Evolutionary conservation across 2,888 invertebrate species (phyloP).

Genomic region (Choreutis nemorana): DNA sequence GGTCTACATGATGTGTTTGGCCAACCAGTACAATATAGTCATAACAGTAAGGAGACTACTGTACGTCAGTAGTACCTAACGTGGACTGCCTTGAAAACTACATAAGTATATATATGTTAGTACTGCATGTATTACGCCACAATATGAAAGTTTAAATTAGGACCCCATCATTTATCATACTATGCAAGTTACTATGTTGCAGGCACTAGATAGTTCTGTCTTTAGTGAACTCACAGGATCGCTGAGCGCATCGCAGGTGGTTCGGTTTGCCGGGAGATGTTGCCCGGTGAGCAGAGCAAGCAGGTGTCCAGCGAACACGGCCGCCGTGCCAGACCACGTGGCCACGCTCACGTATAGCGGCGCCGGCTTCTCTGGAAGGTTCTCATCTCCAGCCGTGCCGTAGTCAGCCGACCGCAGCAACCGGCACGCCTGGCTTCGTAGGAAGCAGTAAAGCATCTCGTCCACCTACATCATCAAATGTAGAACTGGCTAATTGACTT

Average conservation of each 20-base stretch:
- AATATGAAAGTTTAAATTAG: no score
- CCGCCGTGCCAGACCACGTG: slow-evolving; percentile 45
- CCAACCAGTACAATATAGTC: no score
- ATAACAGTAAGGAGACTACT: no score
- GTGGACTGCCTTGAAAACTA: no score
- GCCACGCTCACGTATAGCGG: slow-evolving; percentile 72
- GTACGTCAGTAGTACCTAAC: no score
- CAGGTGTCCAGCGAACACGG: slow-evolving; percentile 67
- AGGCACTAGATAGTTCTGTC: no score
- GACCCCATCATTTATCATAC: no score
- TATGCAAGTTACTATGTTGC: no score
- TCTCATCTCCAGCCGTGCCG: slow-evolving; percentile 25
- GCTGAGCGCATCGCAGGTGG: slow-evolving; percentile 19
- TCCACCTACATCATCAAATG: slow-evolving; percentile 55
- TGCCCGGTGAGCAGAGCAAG: slow-evolving; percentile 71
- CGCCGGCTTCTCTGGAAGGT: slow-evolving; percentile 27
- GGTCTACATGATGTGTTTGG: no score
- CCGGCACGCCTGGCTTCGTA: slow-evolving; percentile 75
- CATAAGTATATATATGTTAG: no score
- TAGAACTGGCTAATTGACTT: not conserved
- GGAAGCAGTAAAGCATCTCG: slow-evolving; percentile 81
- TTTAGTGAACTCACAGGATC: slow-evolving; percentile 24
- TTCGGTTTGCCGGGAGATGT: slow-evolving; percentile 20
- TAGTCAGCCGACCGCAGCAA: slow-evolving; percentile 63
- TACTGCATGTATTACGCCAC: no score